Conservation (phyloP, 2,797 vertebrate genomes). For the Linurgus olivaceus region DNA sequence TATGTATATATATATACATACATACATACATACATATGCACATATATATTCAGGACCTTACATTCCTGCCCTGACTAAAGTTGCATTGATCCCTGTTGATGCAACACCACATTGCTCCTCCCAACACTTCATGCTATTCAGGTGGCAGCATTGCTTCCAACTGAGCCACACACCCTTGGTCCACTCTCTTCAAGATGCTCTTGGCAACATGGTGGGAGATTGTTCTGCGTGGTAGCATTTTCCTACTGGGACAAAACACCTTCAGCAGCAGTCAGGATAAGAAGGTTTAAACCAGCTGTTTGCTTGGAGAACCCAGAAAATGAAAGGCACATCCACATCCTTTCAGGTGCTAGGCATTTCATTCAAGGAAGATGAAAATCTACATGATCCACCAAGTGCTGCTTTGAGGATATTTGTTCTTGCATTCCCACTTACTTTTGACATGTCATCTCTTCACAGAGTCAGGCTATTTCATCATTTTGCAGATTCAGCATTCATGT, state of each 20-base stretch:
- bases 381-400: not conserved
- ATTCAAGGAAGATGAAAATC: not conserved
- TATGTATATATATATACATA: too few relatives aligned
- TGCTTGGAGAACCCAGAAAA: not conserved
- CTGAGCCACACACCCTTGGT: not conserved
- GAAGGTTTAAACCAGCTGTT: not conserved
- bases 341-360: not conserved
- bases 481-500: not conserved
- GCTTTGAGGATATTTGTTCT: not conserved
- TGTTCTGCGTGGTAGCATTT: not conserved
- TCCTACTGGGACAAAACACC: not conserved
- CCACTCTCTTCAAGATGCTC: not conserved
- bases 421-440: not conserved
- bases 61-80: not conserved
- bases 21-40: not conserved
- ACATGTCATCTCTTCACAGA: not conserved
- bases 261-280: not conserved
- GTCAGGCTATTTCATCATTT: not conserved
- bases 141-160: not conserved
- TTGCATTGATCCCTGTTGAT: not conserved
- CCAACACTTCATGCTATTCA: not conserved
- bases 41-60: not conserved
- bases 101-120: not conserved
- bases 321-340: not conserved
- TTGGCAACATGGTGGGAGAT: accelerated